Conservation (phyloP, 2,113 vertebrate species). For the mouse (Mus musculus) region DNA sequence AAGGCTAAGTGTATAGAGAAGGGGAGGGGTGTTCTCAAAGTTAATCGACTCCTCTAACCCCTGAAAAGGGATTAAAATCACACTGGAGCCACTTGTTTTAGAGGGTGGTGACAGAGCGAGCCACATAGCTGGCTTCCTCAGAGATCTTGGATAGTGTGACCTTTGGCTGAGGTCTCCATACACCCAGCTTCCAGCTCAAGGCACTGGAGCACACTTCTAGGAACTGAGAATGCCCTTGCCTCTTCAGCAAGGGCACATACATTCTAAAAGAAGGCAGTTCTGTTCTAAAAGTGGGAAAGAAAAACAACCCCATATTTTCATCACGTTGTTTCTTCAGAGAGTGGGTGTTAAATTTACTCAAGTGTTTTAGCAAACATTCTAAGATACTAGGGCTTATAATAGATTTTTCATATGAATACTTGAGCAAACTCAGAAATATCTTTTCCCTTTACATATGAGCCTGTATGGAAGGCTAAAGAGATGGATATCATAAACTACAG, state of each 20-base stretch:
- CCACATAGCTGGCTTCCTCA: not conserved
- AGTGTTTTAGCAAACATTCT: conserved; percentile 16
- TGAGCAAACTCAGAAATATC: not conserved
- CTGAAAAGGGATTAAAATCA: not conserved
- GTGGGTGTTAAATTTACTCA: not conserved
- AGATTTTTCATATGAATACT: not conserved
- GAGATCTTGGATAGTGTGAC: rapidly evolving
- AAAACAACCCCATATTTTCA: not conserved
- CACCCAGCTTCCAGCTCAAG: not conserved
- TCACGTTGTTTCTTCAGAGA: not conserved
- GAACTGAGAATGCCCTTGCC: not conserved
- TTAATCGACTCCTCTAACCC: not conserved
- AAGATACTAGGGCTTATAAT: not conserved
- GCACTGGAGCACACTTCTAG: not conserved
- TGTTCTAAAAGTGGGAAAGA: not conserved
- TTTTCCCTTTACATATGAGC: not conserved
- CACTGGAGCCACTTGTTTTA: not conserved
- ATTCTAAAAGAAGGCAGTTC: not conserved
- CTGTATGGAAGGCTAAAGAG: not conserved
- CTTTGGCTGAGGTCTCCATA: not conserved
- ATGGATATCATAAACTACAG: not conserved
- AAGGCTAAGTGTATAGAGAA: not conserved
- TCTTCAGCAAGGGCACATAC: not conserved
- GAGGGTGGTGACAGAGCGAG: not conserved
- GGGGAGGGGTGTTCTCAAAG: not conserved